Evolutionary conservation across 2,888 invertebrate genomes (phyloP).

Genomic region (Phaedon cochleariae): DNA sequence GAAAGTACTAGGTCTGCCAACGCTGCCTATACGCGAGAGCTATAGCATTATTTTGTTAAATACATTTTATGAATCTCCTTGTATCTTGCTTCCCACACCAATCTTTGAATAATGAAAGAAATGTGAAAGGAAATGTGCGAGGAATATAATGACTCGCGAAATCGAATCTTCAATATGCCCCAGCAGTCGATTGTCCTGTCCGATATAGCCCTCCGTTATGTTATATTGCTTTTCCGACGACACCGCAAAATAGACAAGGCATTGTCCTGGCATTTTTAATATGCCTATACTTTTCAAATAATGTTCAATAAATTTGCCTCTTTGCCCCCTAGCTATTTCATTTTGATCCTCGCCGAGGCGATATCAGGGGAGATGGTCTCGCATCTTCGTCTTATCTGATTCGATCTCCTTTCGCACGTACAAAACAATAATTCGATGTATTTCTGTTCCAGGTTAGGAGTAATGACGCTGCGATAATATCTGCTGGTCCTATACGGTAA

Average conservation of each 20-base stretch:
- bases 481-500: too few relatives aligned
- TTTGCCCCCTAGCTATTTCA: conserved; percentile 36
- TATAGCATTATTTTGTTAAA: too few relatives aligned
- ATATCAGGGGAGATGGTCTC: conserved; percentile 3
- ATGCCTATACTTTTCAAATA: conserved; percentile 58
- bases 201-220: conserved; percentile 40
- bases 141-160: conserved; percentile 59
- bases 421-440: neutral
- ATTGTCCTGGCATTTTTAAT: conserved; percentile 57
- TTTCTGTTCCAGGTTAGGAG: neutral
- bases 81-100: too few relatives aligned
- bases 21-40: too few relatives aligned
- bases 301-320: conserved; percentile 40
- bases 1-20: too few relatives aligned
- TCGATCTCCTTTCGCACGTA: neutral
- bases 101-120: conserved; percentile 33
- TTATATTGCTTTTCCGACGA: conserved; percentile 51
- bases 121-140: conserved; percentile 50
- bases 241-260: conserved; percentile 48
- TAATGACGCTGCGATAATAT: neutral
- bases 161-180: conserved; percentile 56
- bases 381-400: neutral
- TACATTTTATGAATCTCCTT: too few relatives aligned
- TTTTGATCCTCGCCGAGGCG: conserved; percentile 24
- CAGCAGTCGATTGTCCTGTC: conserved; percentile 35